Base-by-base conservation (phyloP, 2,888 invertebrate species). In the Pristionchus arcanus region DNA sequence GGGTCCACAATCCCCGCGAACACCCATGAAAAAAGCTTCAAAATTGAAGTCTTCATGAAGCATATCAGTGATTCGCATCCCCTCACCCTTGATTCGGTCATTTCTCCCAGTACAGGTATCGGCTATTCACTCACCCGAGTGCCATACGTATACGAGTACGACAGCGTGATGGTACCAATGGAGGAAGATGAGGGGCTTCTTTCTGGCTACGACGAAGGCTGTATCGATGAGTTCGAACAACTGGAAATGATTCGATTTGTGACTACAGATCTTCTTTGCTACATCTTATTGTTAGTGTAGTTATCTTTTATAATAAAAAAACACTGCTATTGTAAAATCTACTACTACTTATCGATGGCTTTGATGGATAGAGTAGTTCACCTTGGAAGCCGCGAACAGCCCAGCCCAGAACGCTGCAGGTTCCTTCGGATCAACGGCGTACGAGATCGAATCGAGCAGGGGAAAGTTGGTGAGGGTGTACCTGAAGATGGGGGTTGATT, bases 141-240 rank as follows among this genome's bases (percentile, higher is more conserved):
- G 93, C 98, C 98, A 98, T n/a, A 97, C 97, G 96, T 98, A 98
- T 89, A 98, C 96, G 91, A 98, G 96, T 89, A 98, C 98, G 63
- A 98, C 98, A 95, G 98, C 97, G 96, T 98, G 98, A 95, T 98
- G 98, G 96, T 98, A 98, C 98, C 98, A 98, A 96, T 98, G 94
- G 59, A 93, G 91, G 90, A 94, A 94, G 89, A 94, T 94, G 77
- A 94, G 92, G 5, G 94, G 94, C 97, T 89, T 98, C 96, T 98
- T 98, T 91, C 98, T 97, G 90, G 98, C 96, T 16, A 95, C 92
- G 92, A 98, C 97, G 96, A 98, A 98, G 93, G 98, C 97, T 74
- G 98, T 98, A 96, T 98, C 98, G 15, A 98, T 94, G 63, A 95
- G 93, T 90, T 95, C 95, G 77, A 94, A 93, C 19, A 95, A 86